Base-by-base conservation (phyloP, 2,888 invertebrate species). In the Phengaris alcon region DNA sequence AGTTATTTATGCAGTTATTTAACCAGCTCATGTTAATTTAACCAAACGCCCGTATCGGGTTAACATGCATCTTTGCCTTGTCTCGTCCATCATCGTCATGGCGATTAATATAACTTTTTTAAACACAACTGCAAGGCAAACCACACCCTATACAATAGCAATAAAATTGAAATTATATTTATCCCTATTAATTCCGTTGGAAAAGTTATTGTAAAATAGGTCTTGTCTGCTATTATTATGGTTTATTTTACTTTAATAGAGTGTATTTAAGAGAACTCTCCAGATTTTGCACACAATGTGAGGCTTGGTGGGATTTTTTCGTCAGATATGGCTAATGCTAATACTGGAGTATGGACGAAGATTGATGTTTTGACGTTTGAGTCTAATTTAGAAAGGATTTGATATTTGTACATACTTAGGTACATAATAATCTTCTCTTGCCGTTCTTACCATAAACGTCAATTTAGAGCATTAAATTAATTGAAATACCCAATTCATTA, bases 61-160 rank as follows among this genome's bases (percentile, higher is more conserved):
- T 81, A 78, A 79, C 79, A 81, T 79, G 81, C 79, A 82, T 82
- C 82, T 82, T 81, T 79, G 78, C 81, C 80, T 80, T 78, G 77
- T 74, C 78, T 82, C 82, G 81, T 91, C 84, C 84, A 88, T 91
- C 90, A 90, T 89, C 86, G 87, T 90, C 90, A 86, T 82, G 82
- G 83, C 91, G 91, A 91, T 91, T 90, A 90, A 91, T 91, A 89
- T 84, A 84, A 88, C 87, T 90, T 90, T 90, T 64, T 90, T 88
- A 85, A 85, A 82, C 82, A 80, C 81, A 80, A 77, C 79, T 79
- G 83, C 82, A 84, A 83, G 10, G 0, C 48, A 15, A 51, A 75
- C 48, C 59, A 73, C 76, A 57, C 68, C 73, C 4, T 80, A 78
- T n/a, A 7, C 0, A 7, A 3, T 13, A 0, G 0, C 1, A 0